Evolutionary conservation across 2,888 invertebrate genomes (phyloP).

Genomic region (Ypsolopha scabrella): DNA sequence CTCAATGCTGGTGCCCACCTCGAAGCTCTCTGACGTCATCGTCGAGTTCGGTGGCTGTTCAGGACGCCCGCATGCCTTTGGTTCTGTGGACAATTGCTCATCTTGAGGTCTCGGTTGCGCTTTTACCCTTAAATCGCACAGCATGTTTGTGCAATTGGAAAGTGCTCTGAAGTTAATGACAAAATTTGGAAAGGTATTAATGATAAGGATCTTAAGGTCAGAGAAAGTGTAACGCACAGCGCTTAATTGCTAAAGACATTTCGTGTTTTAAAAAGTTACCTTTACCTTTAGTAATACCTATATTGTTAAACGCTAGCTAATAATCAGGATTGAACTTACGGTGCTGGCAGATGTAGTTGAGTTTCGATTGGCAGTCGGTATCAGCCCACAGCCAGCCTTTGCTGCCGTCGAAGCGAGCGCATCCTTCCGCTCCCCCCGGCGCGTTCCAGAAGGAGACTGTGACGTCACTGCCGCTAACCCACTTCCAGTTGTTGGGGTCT

Average conservation of each 20-base stretch:
- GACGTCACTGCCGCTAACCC: conserved; percentile 90
- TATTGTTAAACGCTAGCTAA: too few species aligned
- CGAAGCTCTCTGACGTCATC: conserved; percentile 80
- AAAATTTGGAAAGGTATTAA: too few species aligned
- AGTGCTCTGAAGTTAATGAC: too few species aligned
- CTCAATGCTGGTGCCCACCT: conserved; percentile 86
- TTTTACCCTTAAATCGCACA: too few species aligned
- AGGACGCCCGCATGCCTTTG: conserved; percentile 90
- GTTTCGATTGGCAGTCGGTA: conserved; percentile 84
- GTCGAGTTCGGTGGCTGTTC: conserved; percentile 95
- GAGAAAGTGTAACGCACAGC: too few species aligned
- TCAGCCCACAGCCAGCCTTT: conserved; percentile 97
- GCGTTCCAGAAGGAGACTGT: conserved; percentile 94
- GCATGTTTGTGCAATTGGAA: too few species aligned
- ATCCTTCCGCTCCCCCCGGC: conserved; percentile 85
- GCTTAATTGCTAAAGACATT: too few species aligned
- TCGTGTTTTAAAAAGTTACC: too few species aligned
- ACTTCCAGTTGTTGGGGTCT: conserved; percentile 86
- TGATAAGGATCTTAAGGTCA: too few species aligned
- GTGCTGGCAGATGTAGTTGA: conserved; percentile 95
- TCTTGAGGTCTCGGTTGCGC: too few species aligned
- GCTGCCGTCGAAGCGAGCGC: conserved; percentile 91
- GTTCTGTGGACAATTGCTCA: conserved; percentile 68
- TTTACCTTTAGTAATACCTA: too few species aligned
- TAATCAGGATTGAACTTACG: conserved; percentile 71